phyloP scores from a whole-genome alignment of 2,113 vertebrate species.

The Calidris pygmaea region DNA sequence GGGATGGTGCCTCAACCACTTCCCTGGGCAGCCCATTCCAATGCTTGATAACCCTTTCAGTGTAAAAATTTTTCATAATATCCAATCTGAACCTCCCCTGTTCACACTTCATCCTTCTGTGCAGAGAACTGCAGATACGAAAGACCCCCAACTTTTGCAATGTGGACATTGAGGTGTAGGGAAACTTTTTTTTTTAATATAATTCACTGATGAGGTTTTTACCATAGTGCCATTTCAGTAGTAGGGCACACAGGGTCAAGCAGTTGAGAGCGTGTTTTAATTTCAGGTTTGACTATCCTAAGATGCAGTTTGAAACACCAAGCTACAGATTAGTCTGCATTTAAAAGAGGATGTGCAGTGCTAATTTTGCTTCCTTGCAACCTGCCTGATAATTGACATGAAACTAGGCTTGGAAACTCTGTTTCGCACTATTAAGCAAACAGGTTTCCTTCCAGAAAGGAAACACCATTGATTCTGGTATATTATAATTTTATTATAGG shows the following conservation, averaged over 20 bases:
- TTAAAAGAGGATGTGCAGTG: neutral
- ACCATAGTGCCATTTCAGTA: neutral
- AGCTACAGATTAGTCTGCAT: slow-evolving; percentile 5
- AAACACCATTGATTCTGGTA: slow-evolving; percentile 59
- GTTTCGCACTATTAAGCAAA: slow-evolving; percentile 53
- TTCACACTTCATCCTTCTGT: neutral
- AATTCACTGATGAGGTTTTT: neutral
- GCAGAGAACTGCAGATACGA: neutral
- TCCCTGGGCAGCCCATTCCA: too few species aligned
- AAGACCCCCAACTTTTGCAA: neutral
- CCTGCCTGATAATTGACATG: slow-evolving; percentile 24
- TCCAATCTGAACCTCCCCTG: too few species aligned
- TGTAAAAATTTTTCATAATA: too few species aligned
- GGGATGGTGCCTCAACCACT: too few species aligned
- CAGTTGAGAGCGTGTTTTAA: neutral
- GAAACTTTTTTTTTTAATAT: neutral
- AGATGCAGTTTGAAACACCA: neutral
- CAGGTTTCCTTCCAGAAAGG: slow-evolving; percentile 53
- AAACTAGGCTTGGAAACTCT: slow-evolving; percentile 52
- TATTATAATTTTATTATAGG: slow-evolving; percentile 38
- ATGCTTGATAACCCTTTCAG: too few species aligned
- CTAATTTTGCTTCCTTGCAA: slow-evolving; percentile 37
- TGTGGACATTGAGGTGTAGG: neutral
- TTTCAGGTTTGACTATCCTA: slow-evolving; percentile 5
- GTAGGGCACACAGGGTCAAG: neutral